phyloP scores from a whole-genome alignment of 2,888 invertebrate genomes.

The Scaptomyza reducta region DNA sequence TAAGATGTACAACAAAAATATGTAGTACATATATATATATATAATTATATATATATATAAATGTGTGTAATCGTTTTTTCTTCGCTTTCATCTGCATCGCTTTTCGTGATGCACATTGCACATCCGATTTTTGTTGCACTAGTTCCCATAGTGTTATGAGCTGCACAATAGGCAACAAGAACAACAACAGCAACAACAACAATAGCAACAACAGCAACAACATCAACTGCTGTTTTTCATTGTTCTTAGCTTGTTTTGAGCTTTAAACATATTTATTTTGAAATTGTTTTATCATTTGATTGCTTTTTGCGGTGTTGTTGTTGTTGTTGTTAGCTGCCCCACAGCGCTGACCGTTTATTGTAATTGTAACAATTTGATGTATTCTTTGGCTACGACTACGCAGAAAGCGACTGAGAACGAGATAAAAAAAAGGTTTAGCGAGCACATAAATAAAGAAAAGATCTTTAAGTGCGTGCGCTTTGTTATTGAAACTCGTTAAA shows the following conservation, averaged over 20 bases:
- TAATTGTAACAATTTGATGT: conserved; percentile 75
- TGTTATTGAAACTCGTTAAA: conserved; percentile 78
- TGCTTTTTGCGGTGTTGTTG: too few species aligned
- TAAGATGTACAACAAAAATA: conserved; percentile 3
- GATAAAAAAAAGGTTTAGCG: conserved; percentile 44
- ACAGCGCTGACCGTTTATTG: conserved; percentile 53
- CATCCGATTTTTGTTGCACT: conserved; percentile 46
- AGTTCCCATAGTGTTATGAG: conserved; percentile 44
- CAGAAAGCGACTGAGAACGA: background rate
- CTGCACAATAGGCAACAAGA: background rate
- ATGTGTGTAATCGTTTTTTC: conserved; percentile 22
- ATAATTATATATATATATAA: too few species aligned
- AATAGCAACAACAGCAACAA: conserved; percentile 2
- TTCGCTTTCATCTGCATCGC: conserved; percentile 46
- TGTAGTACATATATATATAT: conserved; percentile 6
- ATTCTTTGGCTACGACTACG: conserved; percentile 15
- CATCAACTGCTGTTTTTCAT: conserved; percentile 14
- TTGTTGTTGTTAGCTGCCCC: conserved; percentile 40
- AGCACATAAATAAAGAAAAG: conserved; percentile 68
- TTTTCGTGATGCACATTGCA: conserved; percentile 42
- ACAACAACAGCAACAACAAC: conserved; percentile 2
- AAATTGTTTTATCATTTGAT: conserved; percentile 55
- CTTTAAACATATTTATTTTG: conserved; percentile 12
- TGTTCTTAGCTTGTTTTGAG: conserved; percentile 4
- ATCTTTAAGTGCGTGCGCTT: conserved; percentile 74